Percentiles rank a stretch among this genome's conserved stretches.
These are phyloP conservation scores for Cardinalis cardinalis DNA, from an alignment of 2,113 vertebrate species.

Conservation along the genomic window DNA sequence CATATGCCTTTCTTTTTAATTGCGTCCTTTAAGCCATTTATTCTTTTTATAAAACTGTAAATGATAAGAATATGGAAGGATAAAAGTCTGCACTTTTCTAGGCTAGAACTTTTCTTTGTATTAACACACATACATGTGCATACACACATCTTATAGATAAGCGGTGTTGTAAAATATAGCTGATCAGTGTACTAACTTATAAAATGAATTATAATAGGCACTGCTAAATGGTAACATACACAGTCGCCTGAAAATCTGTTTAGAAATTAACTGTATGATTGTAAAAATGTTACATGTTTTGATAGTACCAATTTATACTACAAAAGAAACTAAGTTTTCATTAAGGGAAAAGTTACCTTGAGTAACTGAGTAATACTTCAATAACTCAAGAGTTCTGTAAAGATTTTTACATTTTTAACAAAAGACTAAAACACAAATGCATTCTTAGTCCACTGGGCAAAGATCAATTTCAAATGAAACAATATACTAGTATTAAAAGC, in stretches of 20 bases:
- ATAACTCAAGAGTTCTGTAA: background rate
- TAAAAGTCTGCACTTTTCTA: background rate
- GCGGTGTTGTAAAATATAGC: background rate
- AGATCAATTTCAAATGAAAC: background rate
- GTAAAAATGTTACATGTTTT: background rate
- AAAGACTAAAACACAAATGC: background rate
- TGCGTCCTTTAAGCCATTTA: background rate
- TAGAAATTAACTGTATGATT: background rate
- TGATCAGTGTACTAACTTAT: background rate
- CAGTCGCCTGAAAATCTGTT: background rate
- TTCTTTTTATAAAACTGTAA: background rate
- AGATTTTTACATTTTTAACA: background rate
- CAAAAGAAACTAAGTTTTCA: background rate
- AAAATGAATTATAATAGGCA: background rate
- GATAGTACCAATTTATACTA: background rate
- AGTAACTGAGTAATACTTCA: background rate
- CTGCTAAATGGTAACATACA: background rate
- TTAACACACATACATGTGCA: background rate
- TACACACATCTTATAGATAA: background rate
- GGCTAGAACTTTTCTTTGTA: background rate
- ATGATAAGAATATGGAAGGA: background rate
- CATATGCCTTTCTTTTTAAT: background rate
- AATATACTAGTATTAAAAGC: background rate
- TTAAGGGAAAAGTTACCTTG: background rate
- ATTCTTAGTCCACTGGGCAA: background rate